These are phyloP conservation scores for Cryptoleucopteryx plumbea DNA, from an alignment of 2,113 vertebrate genomes.

Conservation along the genomic window DNA sequence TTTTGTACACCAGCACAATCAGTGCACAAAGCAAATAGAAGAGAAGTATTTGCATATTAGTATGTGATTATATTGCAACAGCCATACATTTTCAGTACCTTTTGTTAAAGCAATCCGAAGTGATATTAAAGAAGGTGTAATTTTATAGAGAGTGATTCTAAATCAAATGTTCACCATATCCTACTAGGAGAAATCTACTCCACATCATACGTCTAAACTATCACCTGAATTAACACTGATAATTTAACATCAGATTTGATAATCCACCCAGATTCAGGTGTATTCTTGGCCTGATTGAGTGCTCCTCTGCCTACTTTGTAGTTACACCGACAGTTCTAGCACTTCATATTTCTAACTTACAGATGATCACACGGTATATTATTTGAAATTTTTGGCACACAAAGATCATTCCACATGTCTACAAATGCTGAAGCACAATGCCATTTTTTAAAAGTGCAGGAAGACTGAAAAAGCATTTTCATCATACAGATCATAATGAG, in stretches of 20 bases:
- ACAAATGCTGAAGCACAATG: background rate
- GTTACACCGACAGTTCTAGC: background rate
- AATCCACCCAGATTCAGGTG: background rate
- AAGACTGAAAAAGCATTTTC: background rate
- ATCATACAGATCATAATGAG: background rate
- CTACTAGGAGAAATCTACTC: background rate
- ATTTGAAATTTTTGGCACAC: background rate
- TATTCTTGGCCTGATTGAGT: background rate
- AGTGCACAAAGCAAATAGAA: background rate
- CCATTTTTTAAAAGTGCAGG: background rate
- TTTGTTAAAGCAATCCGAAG: background rate
- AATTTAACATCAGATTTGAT: background rate
- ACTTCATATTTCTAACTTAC: background rate
- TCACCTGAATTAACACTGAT: background rate
- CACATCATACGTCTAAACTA: background rate
- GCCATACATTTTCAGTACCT: background rate
- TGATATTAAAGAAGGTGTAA: background rate
- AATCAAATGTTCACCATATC: background rate
- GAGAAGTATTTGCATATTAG: background rate
- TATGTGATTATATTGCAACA: background rate
- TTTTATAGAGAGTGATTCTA: slow-evolving; percentile 7
- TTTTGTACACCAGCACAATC: background rate
- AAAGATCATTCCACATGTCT: background rate
- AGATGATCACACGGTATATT: background rate
- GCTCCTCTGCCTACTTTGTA: background rate